phyloP scores from a whole-genome alignment of 2,888 invertebrate genomes.

The Chymomyza fuscimana region DNA sequence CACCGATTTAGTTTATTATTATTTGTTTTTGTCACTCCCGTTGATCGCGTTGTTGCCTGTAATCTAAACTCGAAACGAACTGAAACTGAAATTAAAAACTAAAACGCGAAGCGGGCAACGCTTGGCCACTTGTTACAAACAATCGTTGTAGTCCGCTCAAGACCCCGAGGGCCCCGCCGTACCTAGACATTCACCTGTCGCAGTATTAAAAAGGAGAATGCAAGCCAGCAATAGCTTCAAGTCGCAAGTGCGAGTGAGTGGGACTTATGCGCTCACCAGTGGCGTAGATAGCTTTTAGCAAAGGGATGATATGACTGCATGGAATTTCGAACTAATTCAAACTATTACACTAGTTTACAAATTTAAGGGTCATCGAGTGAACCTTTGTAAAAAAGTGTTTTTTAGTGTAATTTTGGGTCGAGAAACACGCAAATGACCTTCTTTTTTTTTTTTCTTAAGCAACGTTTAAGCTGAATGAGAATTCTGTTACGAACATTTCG shows the following conservation, averaged over 20 bases:
- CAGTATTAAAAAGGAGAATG: neutral
- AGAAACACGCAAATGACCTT: too few relatives aligned
- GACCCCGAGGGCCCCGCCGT: too few relatives aligned
- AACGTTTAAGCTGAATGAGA: too few relatives aligned
- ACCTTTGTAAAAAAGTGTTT: too few relatives aligned
- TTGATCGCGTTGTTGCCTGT: neutral
- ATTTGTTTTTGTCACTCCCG: neutral
- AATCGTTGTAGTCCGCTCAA: neutral
- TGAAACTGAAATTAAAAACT: conserved; percentile 63
- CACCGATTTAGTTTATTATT: neutral
- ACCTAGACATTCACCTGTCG: neutral
- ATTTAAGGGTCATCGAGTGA: too few relatives aligned
- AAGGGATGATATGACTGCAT: too few relatives aligned
- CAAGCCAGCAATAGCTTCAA: neutral
- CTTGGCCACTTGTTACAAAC: conserved; percentile 3
- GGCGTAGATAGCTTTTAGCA: neutral
- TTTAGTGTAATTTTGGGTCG: too few relatives aligned
- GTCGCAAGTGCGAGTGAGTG: conserved; percentile 29
- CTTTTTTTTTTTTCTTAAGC: too few relatives aligned
- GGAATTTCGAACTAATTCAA: too few relatives aligned
- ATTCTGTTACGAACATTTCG: too few relatives aligned
- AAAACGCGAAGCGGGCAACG: conserved; percentile 22
- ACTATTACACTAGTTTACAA: too few relatives aligned
- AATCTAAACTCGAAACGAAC: conserved; percentile 41
- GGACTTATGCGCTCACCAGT: neutral